These are phyloP conservation scores for Psilopogon haemacephalus DNA, from an alignment of 2,113 vertebrate genomes.

Conservation along the genomic window DNA sequence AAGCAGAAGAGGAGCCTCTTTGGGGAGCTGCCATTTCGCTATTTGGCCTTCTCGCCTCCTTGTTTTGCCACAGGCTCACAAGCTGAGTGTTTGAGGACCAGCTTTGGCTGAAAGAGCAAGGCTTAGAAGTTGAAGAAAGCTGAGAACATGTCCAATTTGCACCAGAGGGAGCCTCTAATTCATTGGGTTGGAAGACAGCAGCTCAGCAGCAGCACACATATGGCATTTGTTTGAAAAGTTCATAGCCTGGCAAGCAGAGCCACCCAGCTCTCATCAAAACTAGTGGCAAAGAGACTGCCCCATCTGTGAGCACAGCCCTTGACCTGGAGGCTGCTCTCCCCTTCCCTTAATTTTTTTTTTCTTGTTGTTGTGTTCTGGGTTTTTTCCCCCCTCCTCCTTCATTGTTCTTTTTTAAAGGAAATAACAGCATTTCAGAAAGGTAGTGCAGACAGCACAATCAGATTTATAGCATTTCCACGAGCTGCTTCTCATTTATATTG, in stretches of 20 bases:
- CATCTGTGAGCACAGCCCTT: slow-evolving; percentile 33
- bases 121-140: slow-evolving; percentile 26
- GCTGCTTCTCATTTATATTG: slow-evolving; percentile 43
- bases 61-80: not conserved
- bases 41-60: not conserved
- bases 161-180: slow-evolving; percentile 34
- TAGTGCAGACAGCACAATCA: not conserved
- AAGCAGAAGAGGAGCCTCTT: slow-evolving; percentile 1
- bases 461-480: slow-evolving; percentile 19
- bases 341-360: not conserved
- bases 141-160: not conserved
- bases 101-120: not conserved
- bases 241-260: slow-evolving; percentile 1
- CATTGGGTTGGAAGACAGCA: not conserved
- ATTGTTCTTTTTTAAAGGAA: not conserved
- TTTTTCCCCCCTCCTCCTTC: not conserved
- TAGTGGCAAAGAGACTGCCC: not conserved
- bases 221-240: slow-evolving; percentile 22
- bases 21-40: slow-evolving; percentile 34
- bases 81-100: not conserved
- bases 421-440: not conserved
- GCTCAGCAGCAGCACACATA: not conserved
- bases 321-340: not conserved
- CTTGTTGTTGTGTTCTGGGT: no score
- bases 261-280: not conserved